Evolutionary conservation across 2,113 vertebrate genomes (phyloP).

Genomic region (Oryzias melastigma): DNA sequence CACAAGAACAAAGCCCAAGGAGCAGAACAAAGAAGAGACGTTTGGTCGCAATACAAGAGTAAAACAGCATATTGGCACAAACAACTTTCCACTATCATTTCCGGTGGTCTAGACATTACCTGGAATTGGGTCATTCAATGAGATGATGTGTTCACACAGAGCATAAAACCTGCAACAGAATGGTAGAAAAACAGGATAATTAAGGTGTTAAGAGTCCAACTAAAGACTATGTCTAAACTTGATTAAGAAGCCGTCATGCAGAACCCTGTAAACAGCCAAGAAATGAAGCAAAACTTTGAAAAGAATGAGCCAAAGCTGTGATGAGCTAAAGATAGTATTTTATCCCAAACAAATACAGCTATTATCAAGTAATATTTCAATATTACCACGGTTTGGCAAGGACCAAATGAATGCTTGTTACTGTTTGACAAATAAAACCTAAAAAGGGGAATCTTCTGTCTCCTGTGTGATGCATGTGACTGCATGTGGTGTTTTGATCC

Average conservation of each 20-base stretch:
- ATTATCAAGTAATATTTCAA: no score
- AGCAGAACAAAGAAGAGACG: no score
- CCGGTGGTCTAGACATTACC: background rate
- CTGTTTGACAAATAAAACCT: no score
- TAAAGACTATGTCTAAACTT: background rate
- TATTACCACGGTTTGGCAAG: no score
- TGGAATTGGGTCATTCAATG: background rate
- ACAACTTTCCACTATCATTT: no score
- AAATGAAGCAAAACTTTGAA: background rate
- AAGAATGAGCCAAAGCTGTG: background rate
- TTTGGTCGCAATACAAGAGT: no score
- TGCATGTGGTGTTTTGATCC: slow-evolving; percentile 14
- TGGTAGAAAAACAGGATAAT: background rate
- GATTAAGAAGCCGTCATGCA: background rate
- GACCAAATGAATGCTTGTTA: no score
- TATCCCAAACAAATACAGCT: background rate
- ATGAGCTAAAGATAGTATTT: background rate
- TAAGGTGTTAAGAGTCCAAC: background rate
- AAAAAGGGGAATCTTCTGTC: no score
- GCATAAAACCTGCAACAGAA: background rate
- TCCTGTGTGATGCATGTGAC: background rate
- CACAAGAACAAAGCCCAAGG: no score
- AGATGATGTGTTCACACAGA: background rate
- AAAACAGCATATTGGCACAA: no score
- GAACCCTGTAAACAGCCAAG: background rate